These are phyloP conservation scores for Pachyseris speciosa DNA, from an alignment of 64 coral and sea anemone genomes.

Conservation along the genomic window DNA sequence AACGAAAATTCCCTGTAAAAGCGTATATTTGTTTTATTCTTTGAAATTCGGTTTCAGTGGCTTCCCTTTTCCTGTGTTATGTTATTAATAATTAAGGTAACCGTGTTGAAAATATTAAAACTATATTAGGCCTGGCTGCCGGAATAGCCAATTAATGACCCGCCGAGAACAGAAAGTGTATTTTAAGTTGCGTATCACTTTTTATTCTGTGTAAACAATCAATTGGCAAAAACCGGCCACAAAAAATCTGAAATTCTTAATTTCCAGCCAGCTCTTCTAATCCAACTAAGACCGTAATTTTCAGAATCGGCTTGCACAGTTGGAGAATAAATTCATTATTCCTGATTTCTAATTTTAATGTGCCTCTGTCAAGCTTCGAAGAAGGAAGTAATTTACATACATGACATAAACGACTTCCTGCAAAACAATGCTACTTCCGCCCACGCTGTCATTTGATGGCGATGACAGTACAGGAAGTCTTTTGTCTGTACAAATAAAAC, in stretches of 20 bases:
- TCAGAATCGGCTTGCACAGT: too few species aligned
- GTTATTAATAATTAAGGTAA: slow-evolving; percentile 1
- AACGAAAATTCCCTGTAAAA: background rate
- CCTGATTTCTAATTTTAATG: background rate
- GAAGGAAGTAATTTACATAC: slow-evolving; percentile 11
- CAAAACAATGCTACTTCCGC: slow-evolving; percentile 7
- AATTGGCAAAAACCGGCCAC: too few species aligned
- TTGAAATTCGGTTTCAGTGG: background rate
- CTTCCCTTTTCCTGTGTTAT: slow-evolving; percentile 25
- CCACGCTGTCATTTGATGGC: background rate
- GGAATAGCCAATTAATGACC: background rate
- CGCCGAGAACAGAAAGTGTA: background rate
- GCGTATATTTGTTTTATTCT: background rate
- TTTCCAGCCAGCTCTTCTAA: too few species aligned
- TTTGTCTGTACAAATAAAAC: background rate
- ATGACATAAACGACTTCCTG: slow-evolving; percentile 41
- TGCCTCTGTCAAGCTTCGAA: background rate
- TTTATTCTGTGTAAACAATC: too few species aligned
- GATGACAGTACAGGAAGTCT: slow-evolving; percentile 45
- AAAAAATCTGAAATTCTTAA: too few species aligned
- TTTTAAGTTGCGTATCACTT: too few species aligned
- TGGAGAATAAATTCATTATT: background rate
- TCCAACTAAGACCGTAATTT: too few species aligned
- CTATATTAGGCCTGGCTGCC: background rate
- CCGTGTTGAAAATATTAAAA: background rate